Percentiles rank a stretch among this genome's conserved stretches.
Evolutionary conservation across 2,113 vertebrate species (phyloP).

Genomic region (Pterocles burchelli): DNA sequence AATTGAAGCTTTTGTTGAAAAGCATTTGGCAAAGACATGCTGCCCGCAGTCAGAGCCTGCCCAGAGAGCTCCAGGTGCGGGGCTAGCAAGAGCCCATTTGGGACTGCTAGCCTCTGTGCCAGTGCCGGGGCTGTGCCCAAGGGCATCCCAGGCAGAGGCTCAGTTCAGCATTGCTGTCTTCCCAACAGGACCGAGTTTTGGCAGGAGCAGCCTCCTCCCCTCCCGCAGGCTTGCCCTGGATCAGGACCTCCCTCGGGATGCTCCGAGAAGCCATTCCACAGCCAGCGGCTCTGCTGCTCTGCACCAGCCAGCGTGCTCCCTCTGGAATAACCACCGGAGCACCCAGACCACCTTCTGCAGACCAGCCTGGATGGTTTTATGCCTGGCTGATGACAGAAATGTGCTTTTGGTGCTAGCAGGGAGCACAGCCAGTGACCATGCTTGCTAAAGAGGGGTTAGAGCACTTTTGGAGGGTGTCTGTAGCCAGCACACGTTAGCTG

Average conservation of each 20-base stretch:
- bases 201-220: background rate
- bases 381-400: background rate
- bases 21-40: background rate
- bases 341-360: background rate
- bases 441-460: background rate
- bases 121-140: background rate
- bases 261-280: background rate
- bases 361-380: background rate
- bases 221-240: fast-evolving
- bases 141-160: background rate
- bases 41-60: fast-evolving
- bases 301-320: fast-evolving
- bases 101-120: fast-evolving
- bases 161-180: fast-evolving
- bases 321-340: background rate
- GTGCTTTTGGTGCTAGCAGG: background rate
- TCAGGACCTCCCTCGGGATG: background rate
- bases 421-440: background rate
- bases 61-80: background rate
- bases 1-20: background rate
- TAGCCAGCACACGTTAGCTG: fast-evolving
- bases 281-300: background rate
- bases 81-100: background rate
- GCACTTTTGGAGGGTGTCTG: background rate
- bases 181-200: background rate